Evolutionary conservation across 2,888 invertebrate species (phyloP), one percentile per base, ranked within the genome.

Genomic region (Doris montereyensis): DNA sequence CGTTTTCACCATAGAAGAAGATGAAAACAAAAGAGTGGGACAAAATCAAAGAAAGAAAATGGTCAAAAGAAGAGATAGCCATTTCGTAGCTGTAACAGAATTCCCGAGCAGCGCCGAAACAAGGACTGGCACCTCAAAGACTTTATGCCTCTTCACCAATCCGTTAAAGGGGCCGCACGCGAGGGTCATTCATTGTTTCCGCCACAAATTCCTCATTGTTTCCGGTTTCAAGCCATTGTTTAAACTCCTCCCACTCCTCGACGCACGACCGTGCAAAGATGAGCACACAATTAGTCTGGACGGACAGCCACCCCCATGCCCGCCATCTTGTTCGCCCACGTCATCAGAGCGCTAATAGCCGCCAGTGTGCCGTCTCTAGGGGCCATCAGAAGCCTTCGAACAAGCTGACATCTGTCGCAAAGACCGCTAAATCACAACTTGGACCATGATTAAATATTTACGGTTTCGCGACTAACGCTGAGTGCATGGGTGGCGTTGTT

Each of bases 371-470:
- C 1, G 28, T 71, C 76, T 52, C 76, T 3, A 71, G 76, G 24
- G 26, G 5, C 21, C 21, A 0, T 13, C 35, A 3, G 17, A 8
- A 62, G 41, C 28, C 41, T n/a, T 28, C 30, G 8, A 30, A 1
- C 79, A 74, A 71, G 79, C 24, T 71, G 76, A 79, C 79, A 79
- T 79, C 79, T 79, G 79, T 79, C 79, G 65, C 21, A 57, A 34
- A 28, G 57, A 60, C 10, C 62, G 71, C 34, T 62, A 68, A 70
- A 58, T 68, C 75, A 32, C 73, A 30, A 28, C n/a, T 62, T 41
- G 5, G 13, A 21, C 26, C 24, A 17, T 76, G 71, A 79, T 79
- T 70, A 71, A 79, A 76, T 79, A 76, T 79, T 79, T 71, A 79
- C 79, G 72, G 76, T n/a, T 70, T 70, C 57, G 24, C 30, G 72